Percentiles rank a stretch among this genome's conserved stretches.
These are phyloP conservation scores for Micropoecilia bifurca DNA, from an alignment of 2,797 vertebrate species.

Conservation along the genomic window DNA sequence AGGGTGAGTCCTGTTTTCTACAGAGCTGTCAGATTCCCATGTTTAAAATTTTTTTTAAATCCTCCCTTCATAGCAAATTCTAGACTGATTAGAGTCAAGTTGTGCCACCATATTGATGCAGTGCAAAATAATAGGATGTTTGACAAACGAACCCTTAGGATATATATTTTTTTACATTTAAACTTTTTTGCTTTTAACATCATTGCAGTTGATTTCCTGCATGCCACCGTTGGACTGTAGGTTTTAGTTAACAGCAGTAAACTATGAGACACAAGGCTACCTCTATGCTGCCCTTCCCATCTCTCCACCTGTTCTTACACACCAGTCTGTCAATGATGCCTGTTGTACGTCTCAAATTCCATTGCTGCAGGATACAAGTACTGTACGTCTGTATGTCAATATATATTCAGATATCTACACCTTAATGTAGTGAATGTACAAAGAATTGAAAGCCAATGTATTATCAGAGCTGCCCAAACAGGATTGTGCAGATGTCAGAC, in stretches of 20 bases:
- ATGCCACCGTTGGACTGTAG: constrained; percentile 31
- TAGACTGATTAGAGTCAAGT: neutral
- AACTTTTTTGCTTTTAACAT: neutral
- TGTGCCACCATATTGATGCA: neutral
- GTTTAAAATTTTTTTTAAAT: neutral
- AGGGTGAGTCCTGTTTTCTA: constrained; percentile 62
- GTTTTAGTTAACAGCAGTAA: constrained; percentile 44
- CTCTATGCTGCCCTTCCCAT: constrained; percentile 59
- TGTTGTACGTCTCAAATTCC: constrained; percentile 52
- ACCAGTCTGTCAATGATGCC: constrained; percentile 52
- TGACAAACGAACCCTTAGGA: neutral
- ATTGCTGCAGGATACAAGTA: constrained; percentile 71
- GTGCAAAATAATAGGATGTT: neutral
- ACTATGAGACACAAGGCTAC: constrained; percentile 74
- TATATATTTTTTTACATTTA: too few species aligned
- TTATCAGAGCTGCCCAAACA: constrained; percentile 67
- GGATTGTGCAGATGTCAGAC: constrained; percentile 63
- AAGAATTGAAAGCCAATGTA: constrained; percentile 75
- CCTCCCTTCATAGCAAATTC: neutral
- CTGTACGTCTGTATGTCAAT: constrained; percentile 76
- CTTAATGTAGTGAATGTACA: constrained; percentile 78
- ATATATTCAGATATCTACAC: constrained; percentile 58
- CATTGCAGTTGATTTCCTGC: constrained; percentile 19
- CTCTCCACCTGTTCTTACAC: constrained; percentile 33
- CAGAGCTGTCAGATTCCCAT: constrained; percentile 27